Evolutionary conservation across 2,888 invertebrate species (phyloP), one percentile per base, ranked within the genome.

Genomic region (Melieria crassipennis): DNA sequence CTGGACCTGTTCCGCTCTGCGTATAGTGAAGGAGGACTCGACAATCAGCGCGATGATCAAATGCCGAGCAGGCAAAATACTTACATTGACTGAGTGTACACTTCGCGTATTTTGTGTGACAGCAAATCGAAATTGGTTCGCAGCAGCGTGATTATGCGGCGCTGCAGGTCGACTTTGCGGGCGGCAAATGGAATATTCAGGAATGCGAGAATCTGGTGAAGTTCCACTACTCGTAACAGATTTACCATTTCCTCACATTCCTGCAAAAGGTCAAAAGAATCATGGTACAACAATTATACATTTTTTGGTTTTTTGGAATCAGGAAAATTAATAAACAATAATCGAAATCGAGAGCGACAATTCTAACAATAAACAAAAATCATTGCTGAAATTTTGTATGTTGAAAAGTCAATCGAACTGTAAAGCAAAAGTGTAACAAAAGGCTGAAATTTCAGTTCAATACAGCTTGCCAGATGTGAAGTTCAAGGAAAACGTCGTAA

Each of bases 111-210:
- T 87, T 92, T 92, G 67, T 89, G 87, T 61, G 85, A 83, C 55
- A 86, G 78, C 78, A 90, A 89, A 77, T 91, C 89, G 70, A 92
- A 90, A 81, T 91, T 89, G 75, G 89, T 89, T 81, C 91, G 89
- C 72, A 94, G 87, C 77, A 94, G 89, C 82, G 92, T 91, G 78
- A 94, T 83, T 73, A 94, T 93, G 81, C 94, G 89, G 74, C 90
- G 89, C 87, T 94, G 92, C 71, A 95, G 88, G 86, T 95, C 94
- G 81, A 89, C 90, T 88, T 95, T 95, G 82, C 93, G 89, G 75
- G 94, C 95, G 80, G 91, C 91, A 87, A 93, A 93, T 83, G 92
- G 93, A 85, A 92, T 90, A 78, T 93, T 93, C 79, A 93, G 92
- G 87, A 91, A 93, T 82, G 92, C 92, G 84, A 95, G 89, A 84